A percentile compares a stretch with the other conserved stretches of the same genome.
These are phyloP conservation scores for Agrypnia vestita DNA, from an alignment of 1,140 invertebrate genomes.

Conservation along the genomic window DNA sequence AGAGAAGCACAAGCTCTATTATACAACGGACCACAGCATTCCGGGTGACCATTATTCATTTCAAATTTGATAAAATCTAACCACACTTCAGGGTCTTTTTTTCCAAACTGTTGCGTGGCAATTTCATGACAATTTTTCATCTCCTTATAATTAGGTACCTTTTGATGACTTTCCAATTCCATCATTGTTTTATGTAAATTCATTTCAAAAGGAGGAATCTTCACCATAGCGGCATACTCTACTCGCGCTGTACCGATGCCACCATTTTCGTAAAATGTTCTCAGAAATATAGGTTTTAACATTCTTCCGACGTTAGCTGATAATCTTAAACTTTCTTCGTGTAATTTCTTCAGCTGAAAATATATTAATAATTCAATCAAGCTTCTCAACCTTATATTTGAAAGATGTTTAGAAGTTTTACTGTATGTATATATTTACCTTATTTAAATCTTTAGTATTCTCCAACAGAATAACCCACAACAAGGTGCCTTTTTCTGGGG, in stretches of 20 bases:
- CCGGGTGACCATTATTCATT: conserved; percentile 69
- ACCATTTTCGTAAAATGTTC: conserved; percentile 65
- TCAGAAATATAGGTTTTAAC: conserved; percentile 71
- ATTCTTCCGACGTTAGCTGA: conserved; percentile 64
- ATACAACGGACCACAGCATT: conserved; percentile 68
- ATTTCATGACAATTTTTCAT: conserved; percentile 69
- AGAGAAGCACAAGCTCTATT: conserved; percentile 67
- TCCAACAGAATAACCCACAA: conserved; percentile 59
- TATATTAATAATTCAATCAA: conserved; percentile 10
- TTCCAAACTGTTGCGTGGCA: conserved; percentile 72
- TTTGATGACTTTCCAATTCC: conserved; percentile 70
- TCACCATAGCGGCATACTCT: conserved; percentile 66
- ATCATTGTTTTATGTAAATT: conserved; percentile 73
- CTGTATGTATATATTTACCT: conserved; percentile 62
- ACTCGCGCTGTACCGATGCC: conserved; percentile 69
- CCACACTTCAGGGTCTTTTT: conserved; percentile 73
- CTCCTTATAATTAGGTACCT: conserved; percentile 64
- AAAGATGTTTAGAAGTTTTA: background rate
- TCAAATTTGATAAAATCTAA: conserved; percentile 76
- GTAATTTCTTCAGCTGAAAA: conserved; percentile 68
- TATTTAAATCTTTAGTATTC: conserved; percentile 70
- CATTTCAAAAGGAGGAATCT: conserved; percentile 68
- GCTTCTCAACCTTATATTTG: background rate
- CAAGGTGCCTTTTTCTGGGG: conserved; percentile 51
- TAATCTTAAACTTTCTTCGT: conserved; percentile 67